phyloP scores from a whole-genome alignment of 2,797 vertebrate genomes.

The Delichon dasypus region DNA sequence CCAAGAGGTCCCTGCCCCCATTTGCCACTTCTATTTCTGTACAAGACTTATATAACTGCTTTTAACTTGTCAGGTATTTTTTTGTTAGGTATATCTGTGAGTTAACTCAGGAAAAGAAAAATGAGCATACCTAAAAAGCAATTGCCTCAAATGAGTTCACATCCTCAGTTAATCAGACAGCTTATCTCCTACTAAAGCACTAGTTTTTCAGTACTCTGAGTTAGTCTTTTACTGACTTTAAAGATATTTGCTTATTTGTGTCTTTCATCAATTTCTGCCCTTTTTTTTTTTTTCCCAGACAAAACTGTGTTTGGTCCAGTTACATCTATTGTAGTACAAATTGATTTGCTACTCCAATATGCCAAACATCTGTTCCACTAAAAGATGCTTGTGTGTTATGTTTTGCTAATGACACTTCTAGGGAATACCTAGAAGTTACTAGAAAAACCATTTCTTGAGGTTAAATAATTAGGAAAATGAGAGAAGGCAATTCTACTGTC shows the following conservation, averaged over 20 bases:
- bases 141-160: neutral
- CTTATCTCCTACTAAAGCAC: neutral
- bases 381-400: neutral
- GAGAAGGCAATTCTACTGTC: neutral
- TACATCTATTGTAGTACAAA: neutral
- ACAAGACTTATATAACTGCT: neutral
- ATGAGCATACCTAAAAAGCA: neutral
- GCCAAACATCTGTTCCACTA: neutral
- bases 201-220: neutral
- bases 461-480: neutral
- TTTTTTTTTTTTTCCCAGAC: neutral
- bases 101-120: neutral
- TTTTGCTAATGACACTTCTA: neutral
- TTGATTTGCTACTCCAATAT: neutral
- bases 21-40: neutral
- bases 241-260: neutral
- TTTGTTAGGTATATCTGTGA: neutral
- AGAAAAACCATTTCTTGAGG: neutral
- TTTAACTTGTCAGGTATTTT: neutral
- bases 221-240: neutral
- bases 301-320: neutral
- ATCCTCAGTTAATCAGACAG: neutral
- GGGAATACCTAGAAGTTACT: neutral
- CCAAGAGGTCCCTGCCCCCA: neutral
- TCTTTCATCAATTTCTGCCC: neutral